Conservation (phyloP, 2,888 invertebrate genomes). For the Cremastinae sp. region DNA sequence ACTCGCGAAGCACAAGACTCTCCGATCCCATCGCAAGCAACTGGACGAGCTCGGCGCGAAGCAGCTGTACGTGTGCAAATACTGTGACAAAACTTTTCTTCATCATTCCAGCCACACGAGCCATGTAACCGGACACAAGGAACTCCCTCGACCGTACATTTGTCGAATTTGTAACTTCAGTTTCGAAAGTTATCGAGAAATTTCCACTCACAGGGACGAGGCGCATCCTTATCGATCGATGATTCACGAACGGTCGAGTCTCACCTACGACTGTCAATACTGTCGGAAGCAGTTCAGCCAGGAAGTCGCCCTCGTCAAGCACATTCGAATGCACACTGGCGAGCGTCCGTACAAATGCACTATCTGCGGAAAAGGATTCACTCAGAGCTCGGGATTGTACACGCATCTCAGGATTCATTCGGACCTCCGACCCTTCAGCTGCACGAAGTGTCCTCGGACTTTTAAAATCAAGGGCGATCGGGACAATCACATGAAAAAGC, state of each 20-base stretch:
- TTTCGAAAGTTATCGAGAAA: conserved; percentile 55
- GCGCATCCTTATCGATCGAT: conserved; percentile 59
- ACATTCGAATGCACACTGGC: conserved; percentile 62
- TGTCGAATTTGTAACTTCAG: conserved; percentile 55
- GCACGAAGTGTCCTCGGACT: conserved; percentile 58
- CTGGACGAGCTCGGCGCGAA: conserved; percentile 42
- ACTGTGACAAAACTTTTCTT: conserved; percentile 62
- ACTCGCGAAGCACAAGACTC: conserved; percentile 47
- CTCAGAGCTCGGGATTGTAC: conserved; percentile 60
- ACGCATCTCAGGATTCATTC: conserved; percentile 61
- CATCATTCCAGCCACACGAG: conserved; percentile 48
- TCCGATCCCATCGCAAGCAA: conserved; percentile 31
- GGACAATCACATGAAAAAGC: conserved; percentile 61
- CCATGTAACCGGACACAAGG: conserved; percentile 42
- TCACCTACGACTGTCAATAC: conserved; percentile 57
- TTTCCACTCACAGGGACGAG: conserved; percentile 46
- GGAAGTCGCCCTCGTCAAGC: conserved; percentile 58
- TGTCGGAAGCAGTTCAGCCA: conserved; percentile 57
- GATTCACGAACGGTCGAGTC: conserved; percentile 53
- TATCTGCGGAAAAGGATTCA: conserved; percentile 57
- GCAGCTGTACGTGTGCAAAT: conserved; percentile 59
- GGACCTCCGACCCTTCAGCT: conserved; percentile 56
- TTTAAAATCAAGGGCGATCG: conserved; percentile 63
- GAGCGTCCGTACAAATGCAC: conserved; percentile 53
- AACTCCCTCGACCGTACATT: conserved; percentile 46